Evolutionary conservation across 2,797 vertebrate genomes (phyloP).

Genomic region (Pantherophis alleghaniensis): DNA sequence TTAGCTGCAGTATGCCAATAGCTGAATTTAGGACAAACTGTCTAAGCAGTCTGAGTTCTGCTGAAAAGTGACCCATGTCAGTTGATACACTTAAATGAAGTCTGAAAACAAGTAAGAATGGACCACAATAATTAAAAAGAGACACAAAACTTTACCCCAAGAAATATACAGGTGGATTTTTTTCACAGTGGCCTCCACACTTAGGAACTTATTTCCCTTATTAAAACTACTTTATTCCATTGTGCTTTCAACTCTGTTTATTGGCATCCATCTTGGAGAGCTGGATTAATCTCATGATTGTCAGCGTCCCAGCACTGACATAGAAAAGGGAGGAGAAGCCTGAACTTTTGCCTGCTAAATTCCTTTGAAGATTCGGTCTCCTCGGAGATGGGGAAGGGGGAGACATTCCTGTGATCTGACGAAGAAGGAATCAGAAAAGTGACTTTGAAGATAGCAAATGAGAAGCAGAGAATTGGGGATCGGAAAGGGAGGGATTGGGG

Average conservation of each 20-base stretch:
- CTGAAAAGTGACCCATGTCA: not conserved
- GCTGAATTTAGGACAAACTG: not conserved
- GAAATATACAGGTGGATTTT: not conserved
- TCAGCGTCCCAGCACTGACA: no score
- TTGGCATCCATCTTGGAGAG: not conserved
- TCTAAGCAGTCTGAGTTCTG: not conserved
- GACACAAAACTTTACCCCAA: not conserved
- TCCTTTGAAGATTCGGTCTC: no score
- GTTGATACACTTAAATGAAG: not conserved
- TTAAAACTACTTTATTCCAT: not conserved
- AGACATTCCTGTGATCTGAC: no score
- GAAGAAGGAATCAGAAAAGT: no score
- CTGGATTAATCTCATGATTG: not conserved
- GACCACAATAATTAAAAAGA: not conserved
- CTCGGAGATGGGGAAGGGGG: no score
- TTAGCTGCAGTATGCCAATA: not conserved
- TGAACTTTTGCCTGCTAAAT: no score
- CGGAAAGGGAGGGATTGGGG: no score
- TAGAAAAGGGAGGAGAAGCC: no score
- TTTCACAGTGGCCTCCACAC: not conserved
- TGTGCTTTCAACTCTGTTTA: not conserved
- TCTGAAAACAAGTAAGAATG: not conserved
- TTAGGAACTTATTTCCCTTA: not conserved
- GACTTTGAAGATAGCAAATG: no score
- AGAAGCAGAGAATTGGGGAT: no score